These are phyloP conservation scores for Phymatocera aterrima DNA, from an alignment of 2,888 invertebrate genomes.

Conservation along the genomic window DNA sequence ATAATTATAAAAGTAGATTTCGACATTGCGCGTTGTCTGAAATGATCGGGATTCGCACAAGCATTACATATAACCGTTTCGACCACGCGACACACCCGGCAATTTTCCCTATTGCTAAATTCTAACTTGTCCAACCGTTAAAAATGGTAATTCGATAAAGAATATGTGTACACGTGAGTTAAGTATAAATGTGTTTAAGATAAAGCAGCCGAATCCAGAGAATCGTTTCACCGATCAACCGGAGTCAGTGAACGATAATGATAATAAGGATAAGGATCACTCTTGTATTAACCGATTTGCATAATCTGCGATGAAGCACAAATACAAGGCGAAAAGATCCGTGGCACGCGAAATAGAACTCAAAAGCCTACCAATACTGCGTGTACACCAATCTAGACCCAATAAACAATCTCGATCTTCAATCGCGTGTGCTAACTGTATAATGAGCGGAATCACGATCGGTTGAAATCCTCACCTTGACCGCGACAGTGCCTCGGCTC, in stretches of 20 bases:
- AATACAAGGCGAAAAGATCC: neutral
- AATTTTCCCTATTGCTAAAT: neutral
- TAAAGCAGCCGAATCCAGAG: neutral
- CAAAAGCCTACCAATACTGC: neutral
- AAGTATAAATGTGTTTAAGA: neutral
- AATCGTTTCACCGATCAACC: neutral
- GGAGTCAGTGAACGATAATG: constrained; percentile 1
- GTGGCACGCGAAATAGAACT: constrained; percentile 2
- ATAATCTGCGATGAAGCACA: neutral
- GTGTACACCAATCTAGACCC: neutral
- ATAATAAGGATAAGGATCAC: constrained; percentile 2
- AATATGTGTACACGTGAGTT: neutral
- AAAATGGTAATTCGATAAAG: neutral
- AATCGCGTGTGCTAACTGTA: neutral
- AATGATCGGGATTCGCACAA: neutral
- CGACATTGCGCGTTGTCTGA: neutral
- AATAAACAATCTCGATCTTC: too few species aligned
- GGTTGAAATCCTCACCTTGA: neutral
- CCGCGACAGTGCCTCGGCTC: neutral
- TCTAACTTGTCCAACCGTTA: neutral
- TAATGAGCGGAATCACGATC: neutral
- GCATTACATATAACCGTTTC: too few species aligned
- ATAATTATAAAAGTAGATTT: neutral
- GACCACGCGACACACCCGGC: neutral
- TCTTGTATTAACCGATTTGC: neutral